A percentile compares a stretch with the other conserved stretches of the same genome.
phyloP scores from a whole-genome alignment of 1,140 invertebrate genomes.

The Achroia grisella region DNA sequence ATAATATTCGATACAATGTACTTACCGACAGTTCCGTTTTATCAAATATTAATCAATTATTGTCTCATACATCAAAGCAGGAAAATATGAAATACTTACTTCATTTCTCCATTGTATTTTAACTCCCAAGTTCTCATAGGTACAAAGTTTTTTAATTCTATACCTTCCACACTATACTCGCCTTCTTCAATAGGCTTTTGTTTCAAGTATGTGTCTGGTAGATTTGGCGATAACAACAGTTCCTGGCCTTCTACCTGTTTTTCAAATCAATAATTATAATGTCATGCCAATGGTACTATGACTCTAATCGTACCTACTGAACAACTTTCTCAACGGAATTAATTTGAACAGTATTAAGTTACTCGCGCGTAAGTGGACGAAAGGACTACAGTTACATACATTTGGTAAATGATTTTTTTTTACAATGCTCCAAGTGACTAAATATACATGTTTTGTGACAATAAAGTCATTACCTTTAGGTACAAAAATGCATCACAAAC shows the following conservation, averaged over 20 bases:
- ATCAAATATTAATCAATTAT: background rate
- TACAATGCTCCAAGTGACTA: too few relatives aligned
- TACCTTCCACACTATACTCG: constrained; percentile 76
- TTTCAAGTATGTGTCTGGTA: constrained; percentile 77
- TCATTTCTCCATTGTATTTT: constrained; percentile 77
- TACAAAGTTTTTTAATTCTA: constrained; percentile 72
- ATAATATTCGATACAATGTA: too few relatives aligned
- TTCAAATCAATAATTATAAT: background rate
- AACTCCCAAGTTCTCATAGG: constrained; percentile 81
- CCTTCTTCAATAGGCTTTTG: constrained; percentile 67
- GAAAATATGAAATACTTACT: constrained; percentile 46
- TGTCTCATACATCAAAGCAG: too few relatives aligned
- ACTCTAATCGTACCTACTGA: too few relatives aligned
- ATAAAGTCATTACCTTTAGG: constrained; percentile 51
- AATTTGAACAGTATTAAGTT: too few relatives aligned
- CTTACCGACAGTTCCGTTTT: too few relatives aligned
- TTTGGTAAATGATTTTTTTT: too few relatives aligned
- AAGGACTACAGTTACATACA: too few relatives aligned
- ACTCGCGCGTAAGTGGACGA: too few relatives aligned
- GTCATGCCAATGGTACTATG: too few relatives aligned
- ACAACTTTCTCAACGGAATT: too few relatives aligned
- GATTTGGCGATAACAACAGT: constrained; percentile 74
- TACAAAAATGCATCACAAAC: constrained; percentile 74
- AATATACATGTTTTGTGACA: too few relatives aligned
- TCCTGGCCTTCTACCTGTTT: constrained; percentile 74